A percentile compares a stretch with the other conserved stretches of the same genome.
Evolutionary conservation across 2,888 invertebrate species (phyloP).

Genomic region (Thymelicus sylvestris): DNA sequence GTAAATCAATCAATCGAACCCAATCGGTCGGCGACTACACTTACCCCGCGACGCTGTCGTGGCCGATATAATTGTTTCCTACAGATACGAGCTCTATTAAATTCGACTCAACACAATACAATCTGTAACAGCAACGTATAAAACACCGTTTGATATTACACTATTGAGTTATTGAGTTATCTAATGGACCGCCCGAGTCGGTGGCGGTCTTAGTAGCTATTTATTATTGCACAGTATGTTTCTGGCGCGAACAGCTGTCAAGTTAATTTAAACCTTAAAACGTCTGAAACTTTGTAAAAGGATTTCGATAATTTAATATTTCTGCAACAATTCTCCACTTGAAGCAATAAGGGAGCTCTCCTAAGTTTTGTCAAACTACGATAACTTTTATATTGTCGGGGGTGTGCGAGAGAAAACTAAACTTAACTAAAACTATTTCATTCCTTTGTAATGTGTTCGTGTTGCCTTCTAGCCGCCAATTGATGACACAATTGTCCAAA

Average conservation of each 20-base stretch:
- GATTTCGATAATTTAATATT: conserved; percentile 14
- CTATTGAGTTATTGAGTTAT: too few species aligned
- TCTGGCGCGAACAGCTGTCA: neutral
- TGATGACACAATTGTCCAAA: too few species aligned
- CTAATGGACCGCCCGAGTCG: neutral
- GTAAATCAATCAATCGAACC: conserved; percentile 50
- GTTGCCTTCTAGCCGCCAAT: too few species aligned
- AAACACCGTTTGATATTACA: neutral
- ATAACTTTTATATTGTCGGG: neutral
- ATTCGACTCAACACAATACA: neutral
- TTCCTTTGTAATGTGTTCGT: too few species aligned
- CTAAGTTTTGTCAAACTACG: neutral
- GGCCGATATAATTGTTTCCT: conserved; percentile 17
- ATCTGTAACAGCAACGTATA: neutral
- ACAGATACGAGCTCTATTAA: neutral
- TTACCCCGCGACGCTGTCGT: neutral
- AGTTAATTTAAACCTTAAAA: conserved; percentile 9
- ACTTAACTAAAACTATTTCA: too few species aligned
- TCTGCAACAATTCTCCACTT: neutral
- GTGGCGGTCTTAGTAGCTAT: neutral
- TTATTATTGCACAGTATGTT: neutral
- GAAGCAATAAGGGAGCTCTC: neutral
- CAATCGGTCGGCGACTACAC: conserved; percentile 29
- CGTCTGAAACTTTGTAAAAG: neutral
- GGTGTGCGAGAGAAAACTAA: neutral